phyloP scores from a whole-genome alignment of 92 coral and sea anemone genomes.

The Actinostola sp. region DNA sequence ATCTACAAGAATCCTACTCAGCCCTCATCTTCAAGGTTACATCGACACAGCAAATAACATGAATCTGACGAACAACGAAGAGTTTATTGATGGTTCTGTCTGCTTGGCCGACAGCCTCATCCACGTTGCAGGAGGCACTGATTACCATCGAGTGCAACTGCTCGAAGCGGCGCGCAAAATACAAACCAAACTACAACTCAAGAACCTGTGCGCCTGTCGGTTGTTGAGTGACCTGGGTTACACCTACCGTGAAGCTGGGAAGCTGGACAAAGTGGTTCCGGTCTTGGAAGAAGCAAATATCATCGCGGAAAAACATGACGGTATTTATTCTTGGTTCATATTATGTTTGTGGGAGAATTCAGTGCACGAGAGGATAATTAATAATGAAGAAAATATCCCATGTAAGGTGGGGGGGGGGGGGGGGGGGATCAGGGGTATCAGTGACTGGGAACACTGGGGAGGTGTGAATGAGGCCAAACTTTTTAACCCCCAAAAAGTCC shows the following conservation, averaged over 20 bases:
- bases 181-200: constrained; percentile 43
- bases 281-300: constrained; percentile 71
- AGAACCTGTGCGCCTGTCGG: constrained; percentile 50
- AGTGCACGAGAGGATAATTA: no score
- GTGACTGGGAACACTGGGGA: no score
- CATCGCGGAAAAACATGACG: constrained; percentile 58
- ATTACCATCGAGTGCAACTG: constrained; percentile 63
- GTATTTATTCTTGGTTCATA: background rate
- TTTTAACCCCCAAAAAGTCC: no score
- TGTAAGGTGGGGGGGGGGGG: no score
- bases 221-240: constrained; percentile 80
- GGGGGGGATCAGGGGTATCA: no score
- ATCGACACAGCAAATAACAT: constrained; percentile 34
- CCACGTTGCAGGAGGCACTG: constrained; percentile 86
- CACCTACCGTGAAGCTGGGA: constrained; percentile 85
- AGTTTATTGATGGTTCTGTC: constrained; percentile 59
- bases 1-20: constrained; percentile 66
- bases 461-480: no score
- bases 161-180: constrained; percentile 74
- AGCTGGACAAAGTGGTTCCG: constrained; percentile 61
- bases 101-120: constrained; percentile 78
- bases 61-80: constrained; percentile 28
- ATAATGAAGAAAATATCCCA: no score
- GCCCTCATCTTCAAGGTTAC: constrained; percentile 81
- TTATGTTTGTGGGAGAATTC: no score